phyloP scores from a whole-genome alignment of 1,140 invertebrate genomes.

The Ruditapes philippinarum region DNA sequence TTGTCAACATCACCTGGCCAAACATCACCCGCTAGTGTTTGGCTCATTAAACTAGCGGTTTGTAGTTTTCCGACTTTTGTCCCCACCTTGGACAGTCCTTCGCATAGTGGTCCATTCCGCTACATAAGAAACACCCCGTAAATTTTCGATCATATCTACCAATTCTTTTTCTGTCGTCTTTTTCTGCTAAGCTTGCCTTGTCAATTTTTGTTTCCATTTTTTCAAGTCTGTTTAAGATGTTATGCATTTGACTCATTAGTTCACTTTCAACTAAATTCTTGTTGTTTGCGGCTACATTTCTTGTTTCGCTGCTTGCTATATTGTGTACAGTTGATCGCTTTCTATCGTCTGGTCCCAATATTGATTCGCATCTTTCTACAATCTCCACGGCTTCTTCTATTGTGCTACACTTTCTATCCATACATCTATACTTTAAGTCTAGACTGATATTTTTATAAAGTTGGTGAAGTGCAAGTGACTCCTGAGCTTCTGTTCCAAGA shows the following conservation, averaged over 20 bases:
- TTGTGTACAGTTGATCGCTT: not conserved
- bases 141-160: not conserved
- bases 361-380: not conserved
- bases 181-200: not conserved
- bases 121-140: slow-evolving; percentile 32
- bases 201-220: not conserved
- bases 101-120: slow-evolving; percentile 27
- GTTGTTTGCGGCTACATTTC: not conserved
- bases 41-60: slow-evolving; percentile 30
- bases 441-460: slow-evolving; percentile 6
- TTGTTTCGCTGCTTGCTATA: not conserved
- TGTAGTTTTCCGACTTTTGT: slow-evolving; percentile 36
- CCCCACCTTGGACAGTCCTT: not conserved
- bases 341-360: not conserved
- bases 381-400: not conserved
- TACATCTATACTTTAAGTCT: slow-evolving; percentile 19
- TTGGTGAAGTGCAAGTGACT: slow-evolving; percentile 7
- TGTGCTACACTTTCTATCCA: slow-evolving; percentile 10
- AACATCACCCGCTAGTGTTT: not conserved
- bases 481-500: not conserved
- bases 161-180: not conserved
- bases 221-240: not conserved
- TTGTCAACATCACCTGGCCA: not conserved
- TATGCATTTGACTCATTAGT: not conserved
- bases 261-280: not conserved